Conservation (phyloP, 2,113 vertebrate genomes). For the Alaudala cheleensis region DNA sequence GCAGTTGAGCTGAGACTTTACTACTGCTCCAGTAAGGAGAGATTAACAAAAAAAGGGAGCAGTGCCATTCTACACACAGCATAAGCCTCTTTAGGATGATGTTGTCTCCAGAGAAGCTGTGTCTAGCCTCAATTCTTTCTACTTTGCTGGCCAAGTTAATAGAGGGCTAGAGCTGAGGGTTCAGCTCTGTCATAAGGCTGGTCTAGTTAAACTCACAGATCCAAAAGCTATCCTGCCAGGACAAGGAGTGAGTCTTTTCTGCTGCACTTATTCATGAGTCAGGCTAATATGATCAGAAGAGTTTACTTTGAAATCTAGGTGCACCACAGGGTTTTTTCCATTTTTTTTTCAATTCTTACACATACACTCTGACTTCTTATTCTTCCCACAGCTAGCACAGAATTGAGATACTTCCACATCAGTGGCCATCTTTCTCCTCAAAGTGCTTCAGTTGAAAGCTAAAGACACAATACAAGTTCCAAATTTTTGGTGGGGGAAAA, state of each 20-base stretch:
- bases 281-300: background rate
- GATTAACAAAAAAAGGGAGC: background rate
- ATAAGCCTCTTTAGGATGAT: background rate
- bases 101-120: background rate
- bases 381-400: background rate
- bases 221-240: background rate
- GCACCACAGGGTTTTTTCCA: background rate
- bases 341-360: background rate
- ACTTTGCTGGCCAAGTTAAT: background rate
- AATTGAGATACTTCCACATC: background rate
- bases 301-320: background rate
- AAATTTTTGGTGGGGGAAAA: background rate
- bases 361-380: background rate
- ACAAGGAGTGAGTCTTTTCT: background rate
- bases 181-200: background rate
- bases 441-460: background rate
- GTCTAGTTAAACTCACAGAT: background rate
- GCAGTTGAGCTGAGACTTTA: background rate
- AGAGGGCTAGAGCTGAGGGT: background rate
- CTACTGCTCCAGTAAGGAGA: background rate
- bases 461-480: background rate
- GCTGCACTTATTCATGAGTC: background rate
- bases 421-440: background rate
- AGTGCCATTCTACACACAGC: accelerated
- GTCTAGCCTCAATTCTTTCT: background rate